Conservation (phyloP, 2,797 vertebrate genomes). For the Falco columbarius region DNA sequence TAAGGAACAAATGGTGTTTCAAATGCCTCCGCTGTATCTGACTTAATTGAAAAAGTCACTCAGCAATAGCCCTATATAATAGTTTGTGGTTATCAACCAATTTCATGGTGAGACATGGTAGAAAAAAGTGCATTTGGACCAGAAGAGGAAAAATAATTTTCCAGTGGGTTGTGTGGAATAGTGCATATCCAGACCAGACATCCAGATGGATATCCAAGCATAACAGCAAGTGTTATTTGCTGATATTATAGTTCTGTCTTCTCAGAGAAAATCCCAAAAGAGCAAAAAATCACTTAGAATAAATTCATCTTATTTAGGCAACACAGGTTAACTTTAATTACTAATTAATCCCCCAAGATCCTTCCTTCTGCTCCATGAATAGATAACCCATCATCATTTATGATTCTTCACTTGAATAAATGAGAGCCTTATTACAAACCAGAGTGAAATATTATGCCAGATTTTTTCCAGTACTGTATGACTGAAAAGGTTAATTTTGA, state of each 20-base stretch:
- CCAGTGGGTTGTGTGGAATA: neutral
- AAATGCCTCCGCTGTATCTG: neutral
- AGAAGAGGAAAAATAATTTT: neutral
- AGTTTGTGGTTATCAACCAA: neutral
- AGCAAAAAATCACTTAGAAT: conserved; percentile 35
- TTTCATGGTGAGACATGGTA: neutral
- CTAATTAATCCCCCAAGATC: neutral
- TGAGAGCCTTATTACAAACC: neutral
- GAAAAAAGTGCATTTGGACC: neutral
- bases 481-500: neutral
- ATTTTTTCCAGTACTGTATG: neutral
- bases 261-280: neutral
- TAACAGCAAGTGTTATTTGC: neutral
- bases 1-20: neutral
- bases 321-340: neutral
- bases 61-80: rapidly evolving
- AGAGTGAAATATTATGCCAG: neutral
- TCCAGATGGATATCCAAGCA: neutral
- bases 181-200: neutral
- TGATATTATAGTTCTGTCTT: neutral
- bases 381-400: neutral
- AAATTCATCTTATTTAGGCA: neutral
- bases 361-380: neutral
- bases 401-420: neutral
- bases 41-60: neutral